Evolutionary conservation across 2,797 vertebrate genomes (phyloP).

Genomic region (Calcarius lapponicus): DNA sequence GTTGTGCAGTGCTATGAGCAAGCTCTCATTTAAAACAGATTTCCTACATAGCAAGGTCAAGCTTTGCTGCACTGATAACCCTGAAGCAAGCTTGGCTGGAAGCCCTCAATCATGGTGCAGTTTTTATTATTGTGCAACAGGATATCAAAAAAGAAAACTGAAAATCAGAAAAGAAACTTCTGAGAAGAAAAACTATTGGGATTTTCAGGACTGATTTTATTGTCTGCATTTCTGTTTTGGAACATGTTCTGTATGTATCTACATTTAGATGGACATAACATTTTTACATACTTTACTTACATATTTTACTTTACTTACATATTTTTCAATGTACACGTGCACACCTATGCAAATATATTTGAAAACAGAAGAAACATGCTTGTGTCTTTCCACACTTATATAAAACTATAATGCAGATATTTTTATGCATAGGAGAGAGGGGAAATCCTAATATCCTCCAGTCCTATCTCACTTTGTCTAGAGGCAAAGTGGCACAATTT

Average conservation of each 20-base stretch:
- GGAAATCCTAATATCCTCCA: not conserved
- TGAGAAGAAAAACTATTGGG: not conserved
- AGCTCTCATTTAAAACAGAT: constrained; percentile 19
- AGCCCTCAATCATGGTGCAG: not conserved
- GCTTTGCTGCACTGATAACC: not conserved
- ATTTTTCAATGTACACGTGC: not conserved
- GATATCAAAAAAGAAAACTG: not conserved
- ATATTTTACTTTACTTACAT: not conserved
- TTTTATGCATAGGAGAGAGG: not conserved
- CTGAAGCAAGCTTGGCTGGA: not conserved
- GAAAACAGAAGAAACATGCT: not conserved
- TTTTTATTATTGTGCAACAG: not conserved
- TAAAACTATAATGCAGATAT: not conserved
- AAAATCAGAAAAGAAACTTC: not conserved
- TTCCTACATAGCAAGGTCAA: constrained; percentile 31
- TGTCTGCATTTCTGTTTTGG: not conserved
- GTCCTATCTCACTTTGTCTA: not conserved
- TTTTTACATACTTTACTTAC: not conserved
- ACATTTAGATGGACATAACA: not conserved
- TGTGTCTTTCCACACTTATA: fast-evolving
- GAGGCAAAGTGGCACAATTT: not conserved
- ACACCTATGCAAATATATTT: not conserved
- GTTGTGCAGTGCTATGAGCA: not conserved
- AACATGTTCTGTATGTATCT: not conserved
- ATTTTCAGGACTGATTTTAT: not conserved